Evolutionary conservation across 2,888 invertebrate genomes (phyloP), one percentile per base, ranked within the genome.

Genomic region (Synanthedon myopaeformis): DNA sequence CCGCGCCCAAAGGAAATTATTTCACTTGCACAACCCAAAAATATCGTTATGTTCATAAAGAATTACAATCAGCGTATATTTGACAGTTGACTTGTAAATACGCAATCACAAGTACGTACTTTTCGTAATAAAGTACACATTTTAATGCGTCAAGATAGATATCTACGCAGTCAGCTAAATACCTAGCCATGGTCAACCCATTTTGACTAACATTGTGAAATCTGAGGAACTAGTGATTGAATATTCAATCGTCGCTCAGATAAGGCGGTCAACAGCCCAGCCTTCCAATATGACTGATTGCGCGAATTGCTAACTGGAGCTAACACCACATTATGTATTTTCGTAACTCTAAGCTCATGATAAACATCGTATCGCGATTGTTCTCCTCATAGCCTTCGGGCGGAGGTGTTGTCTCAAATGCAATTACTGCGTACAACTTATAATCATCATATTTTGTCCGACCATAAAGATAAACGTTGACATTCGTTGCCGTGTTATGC

Each of bases 201-300:
- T 65, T 68, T 68, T 61, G 62, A 60, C 60, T 57, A 63, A 62
- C 59, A 67, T 73, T 72, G 66, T 64, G 72, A 64, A 73, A 72
- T 66, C 62, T 57, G 53, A 62, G 58, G 55, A 56, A 58, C 42
- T 42, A 28, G 54, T 60, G 63, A 65, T 67, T 63, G 69, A 68
- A 65, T 69, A 63, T 65, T 64, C 63, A 59, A 61, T 60, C 58
- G 51, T 52, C 41, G 17, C 56, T 42, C 49, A 55, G 54, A 42
- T 53, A 53, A 52, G 50, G 51, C 54, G 45, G 45, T 45, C 45
- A 45, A 52, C 55, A 54, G 56, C 55, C 54, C 56, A 54, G 56
- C 52, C 53, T 55, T 53, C 41, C 51, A 53, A 54, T 56, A 51
- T 57, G 55, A 57, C 53, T 55, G 54, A 56, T 56, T 52, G 51